Evolutionary conservation across 2,797 vertebrate genomes (phyloP), one percentile per base, ranked within the genome.

Genomic region (Kryptopterus vitreolus): DNA sequence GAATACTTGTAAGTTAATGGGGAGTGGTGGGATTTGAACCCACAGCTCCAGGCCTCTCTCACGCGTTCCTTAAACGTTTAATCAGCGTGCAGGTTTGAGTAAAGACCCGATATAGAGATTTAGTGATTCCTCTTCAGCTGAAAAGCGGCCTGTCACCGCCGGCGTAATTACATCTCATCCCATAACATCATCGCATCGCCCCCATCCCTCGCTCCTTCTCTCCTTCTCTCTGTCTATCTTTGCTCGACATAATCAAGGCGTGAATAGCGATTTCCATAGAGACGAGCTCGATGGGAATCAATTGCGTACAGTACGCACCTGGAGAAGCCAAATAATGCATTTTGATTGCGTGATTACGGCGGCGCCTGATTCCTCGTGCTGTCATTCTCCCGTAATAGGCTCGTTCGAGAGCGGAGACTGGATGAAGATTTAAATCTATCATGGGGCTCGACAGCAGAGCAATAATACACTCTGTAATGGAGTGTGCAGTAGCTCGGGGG

Each of bases 301-400:
- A 88, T 89, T 91, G 88, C 87, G 86, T 86, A 82, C 84, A 82
- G 69, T 86, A 73, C 70, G 89, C 90, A 92, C 89, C 91, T 90
- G 91, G 85, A 82, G 89, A 89, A 90, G 83, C 86, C 85, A 91
- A 92, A 92, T 91, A 89, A 92, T 89, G 88, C 89, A 84, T 78
- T 92, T 87, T 92, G 90, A 93, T 92, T 91, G 91, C 86, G 43
- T 88, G 85, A 92, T 93, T 92, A 91, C 89, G 86, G 83, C 8
- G 83, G 84, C 75, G 84, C 85, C 82, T 74, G 86, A 82, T 83
- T 84, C 80, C 74, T 82, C 85, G 86, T 80, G 87, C 87, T 86
- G 88, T 90, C 88, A 89, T 91, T 91, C 87, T 87, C 78, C 78
- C 82, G 83, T 86, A 91, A 90, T 87, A 83, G 87, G 86, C 82